phyloP scores from a whole-genome alignment of 2,113 vertebrate genomes.

The Numenius arquata region DNA sequence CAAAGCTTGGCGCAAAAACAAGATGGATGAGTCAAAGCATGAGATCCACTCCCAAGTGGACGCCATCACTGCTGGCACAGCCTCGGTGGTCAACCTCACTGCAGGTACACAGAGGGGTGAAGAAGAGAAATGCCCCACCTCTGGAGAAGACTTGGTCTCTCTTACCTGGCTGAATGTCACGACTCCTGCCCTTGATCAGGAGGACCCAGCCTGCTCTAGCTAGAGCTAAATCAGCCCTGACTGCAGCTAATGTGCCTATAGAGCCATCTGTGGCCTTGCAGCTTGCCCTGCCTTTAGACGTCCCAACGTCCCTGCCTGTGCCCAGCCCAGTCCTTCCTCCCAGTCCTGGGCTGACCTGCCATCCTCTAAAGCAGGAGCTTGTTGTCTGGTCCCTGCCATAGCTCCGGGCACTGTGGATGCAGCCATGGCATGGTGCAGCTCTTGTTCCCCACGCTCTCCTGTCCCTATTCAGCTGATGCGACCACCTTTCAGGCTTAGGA shows the following conservation, averaged over 20 bases:
- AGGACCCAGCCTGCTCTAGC: not conserved
- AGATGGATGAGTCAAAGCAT: conserved; percentile 98
- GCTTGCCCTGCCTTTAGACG: not conserved
- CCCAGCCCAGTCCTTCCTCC: not conserved
- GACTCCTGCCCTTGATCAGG: not conserved
- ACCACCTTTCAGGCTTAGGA: not conserved
- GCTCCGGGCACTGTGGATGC: too few species aligned
- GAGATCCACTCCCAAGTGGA: conserved; percentile 99
- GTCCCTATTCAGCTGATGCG: not conserved
- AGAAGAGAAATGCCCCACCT: not conserved
- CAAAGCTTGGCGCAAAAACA: conserved; percentile 97
- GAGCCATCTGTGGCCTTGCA: not conserved
- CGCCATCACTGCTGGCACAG: conserved; percentile 96
- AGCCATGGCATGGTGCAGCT: not conserved
- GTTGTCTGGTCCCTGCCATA: not conserved
- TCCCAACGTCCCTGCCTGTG: not conserved
- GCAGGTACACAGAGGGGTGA: conserved; percentile 72
- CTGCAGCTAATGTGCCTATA: not conserved
- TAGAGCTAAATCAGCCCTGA: not conserved
- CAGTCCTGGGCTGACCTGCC: not conserved
- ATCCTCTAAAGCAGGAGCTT: accelerated
- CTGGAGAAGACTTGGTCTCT: not conserved
- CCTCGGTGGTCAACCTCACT: conserved; percentile 96
- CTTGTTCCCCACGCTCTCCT: not conserved
- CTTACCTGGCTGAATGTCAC: not conserved